Percentiles rank a stretch among this genome's conserved stretches.
Evolutionary conservation across 2,113 vertebrate species (phyloP).

Genomic region (Cariama cristata): DNA sequence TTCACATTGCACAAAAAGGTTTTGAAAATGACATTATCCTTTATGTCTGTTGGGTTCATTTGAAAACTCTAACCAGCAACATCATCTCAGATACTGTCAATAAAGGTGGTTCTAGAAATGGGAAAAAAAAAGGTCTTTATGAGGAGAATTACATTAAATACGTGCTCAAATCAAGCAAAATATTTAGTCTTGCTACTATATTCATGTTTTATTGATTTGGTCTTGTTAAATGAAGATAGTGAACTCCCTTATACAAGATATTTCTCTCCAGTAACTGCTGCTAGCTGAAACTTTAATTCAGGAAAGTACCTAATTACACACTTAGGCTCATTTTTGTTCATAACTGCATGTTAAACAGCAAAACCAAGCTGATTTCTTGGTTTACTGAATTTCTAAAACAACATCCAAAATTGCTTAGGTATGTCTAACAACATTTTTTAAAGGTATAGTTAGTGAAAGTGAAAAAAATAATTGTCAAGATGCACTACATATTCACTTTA

Average conservation of each 20-base stretch:
- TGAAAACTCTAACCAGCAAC: not conserved
- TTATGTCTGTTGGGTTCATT: not conserved
- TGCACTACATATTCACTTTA: not conserved
- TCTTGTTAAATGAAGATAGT: not conserved
- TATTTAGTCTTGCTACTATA: not conserved
- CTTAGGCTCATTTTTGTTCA: not conserved
- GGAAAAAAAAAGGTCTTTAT: not conserved
- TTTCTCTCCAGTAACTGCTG: not conserved
- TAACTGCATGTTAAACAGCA: not conserved
- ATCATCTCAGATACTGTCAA: not conserved
- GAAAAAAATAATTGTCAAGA: not conserved
- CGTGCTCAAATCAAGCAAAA: not conserved
- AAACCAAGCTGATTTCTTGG: not conserved
- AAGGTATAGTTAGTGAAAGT: not conserved
- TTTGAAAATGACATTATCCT: not conserved
- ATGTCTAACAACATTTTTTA: not conserved
- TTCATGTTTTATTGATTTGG: not conserved
- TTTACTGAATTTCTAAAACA: not conserved
- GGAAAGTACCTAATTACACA: not conserved
- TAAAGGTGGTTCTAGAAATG: not conserved
- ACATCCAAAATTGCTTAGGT: accelerated
- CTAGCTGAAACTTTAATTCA: not conserved
- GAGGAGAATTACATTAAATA: not conserved
- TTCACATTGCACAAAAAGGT: not conserved
- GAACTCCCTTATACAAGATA: not conserved